phyloP scores from a whole-genome alignment of 2,888 invertebrate species.

The Macrosiphum euphorbiae region DNA sequence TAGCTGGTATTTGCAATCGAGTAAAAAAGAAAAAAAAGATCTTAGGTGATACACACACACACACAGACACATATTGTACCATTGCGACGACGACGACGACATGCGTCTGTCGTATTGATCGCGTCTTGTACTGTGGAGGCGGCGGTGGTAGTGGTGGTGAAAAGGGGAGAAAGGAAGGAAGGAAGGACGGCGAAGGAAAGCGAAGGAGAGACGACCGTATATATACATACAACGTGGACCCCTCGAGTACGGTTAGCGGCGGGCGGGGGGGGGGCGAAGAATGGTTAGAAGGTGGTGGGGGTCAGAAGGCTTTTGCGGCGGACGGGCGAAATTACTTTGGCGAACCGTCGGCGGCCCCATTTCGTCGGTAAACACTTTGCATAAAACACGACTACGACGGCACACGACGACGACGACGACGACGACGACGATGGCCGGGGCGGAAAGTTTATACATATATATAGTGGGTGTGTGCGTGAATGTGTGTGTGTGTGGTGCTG shows the following conservation, averaged over 20 bases:
- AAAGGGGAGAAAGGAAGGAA: slow-evolving; percentile 20
- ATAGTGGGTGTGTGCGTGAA: not conserved
- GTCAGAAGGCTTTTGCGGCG: slow-evolving; percentile 52
- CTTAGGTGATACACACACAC: not conserved
- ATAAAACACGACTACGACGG: slow-evolving; percentile 62
- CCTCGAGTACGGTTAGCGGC: not conserved
- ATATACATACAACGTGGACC: not conserved
- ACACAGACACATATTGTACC: not conserved
- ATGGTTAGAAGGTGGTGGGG: not conserved
- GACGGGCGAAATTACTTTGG: slow-evolving; percentile 61
- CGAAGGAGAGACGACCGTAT: slow-evolving; percentile 16
- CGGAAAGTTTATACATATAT: not conserved
- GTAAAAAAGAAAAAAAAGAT: not conserved
- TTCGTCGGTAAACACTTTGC: slow-evolving; percentile 64
- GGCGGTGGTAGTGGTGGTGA: slow-evolving; percentile 17
- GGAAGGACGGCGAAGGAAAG: slow-evolving; percentile 7
- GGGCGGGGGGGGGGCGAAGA: not conserved
- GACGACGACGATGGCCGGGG: not conserved
- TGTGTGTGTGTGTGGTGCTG: not conserved
- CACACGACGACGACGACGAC: slow-evolving; percentile 50
- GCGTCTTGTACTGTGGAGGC: slow-evolving; percentile 52
- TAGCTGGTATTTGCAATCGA: not conserved
- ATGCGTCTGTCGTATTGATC: slow-evolving; percentile 63
- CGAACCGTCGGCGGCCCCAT: slow-evolving; percentile 41
- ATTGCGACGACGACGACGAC: slow-evolving; percentile 44